Conservation (phyloP, 2,113 vertebrate genomes). For the Machaerirhynchus nigripectus region DNA sequence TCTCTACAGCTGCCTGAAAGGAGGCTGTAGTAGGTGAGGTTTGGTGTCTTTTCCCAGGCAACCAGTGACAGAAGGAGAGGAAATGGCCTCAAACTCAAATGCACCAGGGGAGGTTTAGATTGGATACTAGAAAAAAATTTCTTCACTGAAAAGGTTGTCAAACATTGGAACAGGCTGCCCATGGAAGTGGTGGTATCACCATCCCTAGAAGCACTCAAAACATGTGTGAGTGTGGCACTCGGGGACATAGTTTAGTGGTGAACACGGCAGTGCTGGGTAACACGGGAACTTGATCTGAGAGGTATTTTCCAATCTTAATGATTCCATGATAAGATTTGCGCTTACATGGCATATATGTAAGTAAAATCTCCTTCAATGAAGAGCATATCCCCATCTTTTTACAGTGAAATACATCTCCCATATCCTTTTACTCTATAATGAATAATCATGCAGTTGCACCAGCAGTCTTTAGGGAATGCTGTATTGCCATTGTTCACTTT, state of each 20-base stretch:
- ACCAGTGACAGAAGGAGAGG: not conserved
- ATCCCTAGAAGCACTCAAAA: not conserved
- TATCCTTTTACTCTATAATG: not conserved
- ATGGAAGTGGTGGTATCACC: too few species aligned
- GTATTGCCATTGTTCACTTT: not conserved
- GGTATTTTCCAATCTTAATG: not conserved
- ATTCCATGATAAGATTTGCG: not conserved
- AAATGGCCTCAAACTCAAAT: not conserved
- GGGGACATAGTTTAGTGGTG: too few species aligned
- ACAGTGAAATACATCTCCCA: not conserved
- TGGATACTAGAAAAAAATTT: not conserved
- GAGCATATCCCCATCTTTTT: not conserved
- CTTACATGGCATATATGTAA: not conserved
- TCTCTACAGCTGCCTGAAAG: not conserved
- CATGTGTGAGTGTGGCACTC: too few species aligned
- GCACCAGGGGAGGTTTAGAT: not conserved
- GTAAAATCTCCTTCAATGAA: not conserved
- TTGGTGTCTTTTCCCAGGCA: not conserved
- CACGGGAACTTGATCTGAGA: rapidly evolving
- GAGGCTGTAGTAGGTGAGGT: too few species aligned
- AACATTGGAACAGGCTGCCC: not conserved
- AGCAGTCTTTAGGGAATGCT: not conserved
- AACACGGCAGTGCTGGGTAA: rapidly evolving
- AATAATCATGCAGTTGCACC: not conserved
- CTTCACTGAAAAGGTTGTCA: not conserved